Conservation (phyloP, 30 jellyfish, hydroid and myxozoan species). For the Sanderia malayensis region DNA sequence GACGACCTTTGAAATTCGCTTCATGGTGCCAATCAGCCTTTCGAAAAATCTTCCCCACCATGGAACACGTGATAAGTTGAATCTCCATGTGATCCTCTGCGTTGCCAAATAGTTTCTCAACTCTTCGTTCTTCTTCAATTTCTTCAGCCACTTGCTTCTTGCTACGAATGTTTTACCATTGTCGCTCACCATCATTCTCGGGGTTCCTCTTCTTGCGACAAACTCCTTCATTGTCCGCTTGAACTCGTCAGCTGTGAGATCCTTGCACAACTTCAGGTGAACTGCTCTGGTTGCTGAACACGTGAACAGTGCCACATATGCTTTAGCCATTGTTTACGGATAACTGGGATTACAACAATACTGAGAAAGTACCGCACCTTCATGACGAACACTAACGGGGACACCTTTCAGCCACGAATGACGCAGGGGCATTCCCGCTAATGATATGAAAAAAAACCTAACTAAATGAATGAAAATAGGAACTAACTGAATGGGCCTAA, state of each 20-base stretch:
- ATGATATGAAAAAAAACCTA: too few relatives aligned
- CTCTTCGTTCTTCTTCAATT: background rate
- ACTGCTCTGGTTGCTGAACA: background rate
- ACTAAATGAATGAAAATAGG: too few relatives aligned
- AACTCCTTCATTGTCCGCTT: background rate
- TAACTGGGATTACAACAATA: too few relatives aligned
- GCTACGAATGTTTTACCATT: too few relatives aligned
- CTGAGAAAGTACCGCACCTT: too few relatives aligned
- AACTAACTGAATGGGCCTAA: too few relatives aligned
- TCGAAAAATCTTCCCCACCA: constrained; percentile 39
- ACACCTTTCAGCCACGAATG: too few relatives aligned
- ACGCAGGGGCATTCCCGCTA: too few relatives aligned
- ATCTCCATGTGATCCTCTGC: constrained; percentile 28
- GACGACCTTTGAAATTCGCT: constrained; percentile 19
- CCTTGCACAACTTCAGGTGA: background rate
- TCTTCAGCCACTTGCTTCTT: constrained; percentile 16
- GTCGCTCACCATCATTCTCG: background rate
- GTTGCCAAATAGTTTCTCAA: constrained; percentile 10
- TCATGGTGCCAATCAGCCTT: constrained; percentile 39
- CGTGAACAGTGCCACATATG: background rate
- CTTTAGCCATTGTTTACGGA: background rate
- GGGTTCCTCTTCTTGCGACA: background rate
- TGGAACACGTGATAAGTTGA: constrained; percentile 28
- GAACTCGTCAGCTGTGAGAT: background rate
- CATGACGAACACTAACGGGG: too few relatives aligned